These are phyloP conservation scores for Notolabrus celidotus DNA, from an alignment of 2,797 vertebrate genomes.

Conservation along the genomic window DNA sequence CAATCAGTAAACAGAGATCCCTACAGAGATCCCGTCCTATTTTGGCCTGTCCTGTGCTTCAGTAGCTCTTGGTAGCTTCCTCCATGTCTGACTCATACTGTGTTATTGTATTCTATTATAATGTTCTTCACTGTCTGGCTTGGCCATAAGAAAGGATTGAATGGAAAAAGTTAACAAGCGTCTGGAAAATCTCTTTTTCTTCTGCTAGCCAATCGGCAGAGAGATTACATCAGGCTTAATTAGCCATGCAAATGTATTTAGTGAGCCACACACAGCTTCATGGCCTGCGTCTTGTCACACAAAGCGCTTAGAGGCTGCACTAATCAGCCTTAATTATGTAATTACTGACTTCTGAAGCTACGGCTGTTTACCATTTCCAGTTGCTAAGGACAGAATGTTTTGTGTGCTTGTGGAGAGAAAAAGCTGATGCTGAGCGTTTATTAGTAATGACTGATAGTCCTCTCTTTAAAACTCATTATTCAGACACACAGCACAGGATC, in stretches of 20 bases:
- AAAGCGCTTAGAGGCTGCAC: constrained; percentile 33
- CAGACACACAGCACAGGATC: too few relatives aligned
- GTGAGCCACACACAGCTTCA: constrained; percentile 40
- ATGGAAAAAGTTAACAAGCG: constrained; percentile 44
- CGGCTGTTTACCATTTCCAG: constrained; percentile 37
- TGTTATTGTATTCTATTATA: neutral
- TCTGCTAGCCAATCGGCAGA: constrained; percentile 13
- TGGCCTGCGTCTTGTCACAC: constrained; percentile 26
- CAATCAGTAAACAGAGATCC: too few relatives aligned
- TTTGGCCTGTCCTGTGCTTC: neutral
- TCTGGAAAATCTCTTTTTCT: constrained; percentile 29
- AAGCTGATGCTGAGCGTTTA: neutral
- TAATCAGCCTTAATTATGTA: constrained; percentile 61
- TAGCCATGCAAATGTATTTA: constrained; percentile 26
- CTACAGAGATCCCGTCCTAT: neutral
- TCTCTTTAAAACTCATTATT: too few relatives aligned
- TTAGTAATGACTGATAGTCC: neutral
- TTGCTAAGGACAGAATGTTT: constrained; percentile 19
- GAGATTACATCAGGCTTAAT: constrained; percentile 56
- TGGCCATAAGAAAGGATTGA: constrained; percentile 16
- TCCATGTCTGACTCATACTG: constrained; percentile 17
- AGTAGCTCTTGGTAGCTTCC: constrained; percentile 11
- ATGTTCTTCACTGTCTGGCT: constrained; percentile 29
- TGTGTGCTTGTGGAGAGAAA: neutral
- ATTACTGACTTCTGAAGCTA: constrained; percentile 46